Evolutionary conservation across 1,140 invertebrate genomes (phyloP).

Genomic region (Prorops nasuta): DNA sequence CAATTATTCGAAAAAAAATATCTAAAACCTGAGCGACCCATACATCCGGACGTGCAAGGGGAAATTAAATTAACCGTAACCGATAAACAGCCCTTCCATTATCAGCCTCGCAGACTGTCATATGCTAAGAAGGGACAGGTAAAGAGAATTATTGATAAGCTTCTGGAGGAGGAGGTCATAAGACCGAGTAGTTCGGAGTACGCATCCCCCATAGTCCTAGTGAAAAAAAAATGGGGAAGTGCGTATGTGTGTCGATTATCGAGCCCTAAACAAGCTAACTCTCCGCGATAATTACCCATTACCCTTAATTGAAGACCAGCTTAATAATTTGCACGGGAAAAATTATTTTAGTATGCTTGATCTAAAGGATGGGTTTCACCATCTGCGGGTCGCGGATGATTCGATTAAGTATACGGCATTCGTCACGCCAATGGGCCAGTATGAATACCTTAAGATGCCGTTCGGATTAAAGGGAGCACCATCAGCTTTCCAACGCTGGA

Average conservation of each 20-base stretch:
- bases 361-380: no score
- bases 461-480: slow-evolving; percentile 45
- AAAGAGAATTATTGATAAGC: slow-evolving; percentile 25
- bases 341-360: not conserved
- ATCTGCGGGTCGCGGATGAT: slow-evolving; percentile 17
- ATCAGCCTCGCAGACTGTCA: slow-evolving; percentile 16
- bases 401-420: slow-evolving; percentile 38
- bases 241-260: slow-evolving; percentile 29
- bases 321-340: not conserved
- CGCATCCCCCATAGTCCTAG: slow-evolving; percentile 27
- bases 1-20: slow-evolving; percentile 3
- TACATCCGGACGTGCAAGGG: not conserved
- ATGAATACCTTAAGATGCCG: no score
- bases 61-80: slow-evolving; percentile 15
- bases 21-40: slow-evolving; percentile 1
- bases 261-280: slow-evolving; percentile 23
- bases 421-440: slow-evolving; percentile 31
- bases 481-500: slow-evolving; percentile 43
- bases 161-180: slow-evolving; percentile 23
- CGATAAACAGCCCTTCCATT: slow-evolving; percentile 18
- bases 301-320: no score
- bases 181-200: slow-evolving; percentile 27
- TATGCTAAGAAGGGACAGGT: slow-evolving; percentile 20
- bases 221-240: slow-evolving; percentile 30
- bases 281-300: slow-evolving; percentile 31